These are phyloP conservation scores for Eriosoma lanigerum DNA, from an alignment of 1,140 invertebrate species.

Conservation along the genomic window DNA sequence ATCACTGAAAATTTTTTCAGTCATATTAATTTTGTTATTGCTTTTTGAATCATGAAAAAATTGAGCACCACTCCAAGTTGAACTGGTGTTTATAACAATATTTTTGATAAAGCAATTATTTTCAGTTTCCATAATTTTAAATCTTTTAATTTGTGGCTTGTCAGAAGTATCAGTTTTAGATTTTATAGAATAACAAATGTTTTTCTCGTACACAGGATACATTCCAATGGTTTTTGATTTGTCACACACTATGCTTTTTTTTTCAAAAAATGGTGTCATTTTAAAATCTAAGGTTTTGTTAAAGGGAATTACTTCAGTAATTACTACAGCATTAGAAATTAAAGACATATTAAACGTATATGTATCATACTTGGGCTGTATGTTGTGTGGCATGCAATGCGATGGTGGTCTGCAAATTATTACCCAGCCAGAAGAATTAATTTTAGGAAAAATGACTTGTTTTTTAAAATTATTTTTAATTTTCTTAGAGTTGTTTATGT, in stretches of 20 bases:
- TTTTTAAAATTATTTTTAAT: not conserved
- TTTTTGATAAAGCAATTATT: too few species aligned
- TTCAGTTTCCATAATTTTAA: not conserved
- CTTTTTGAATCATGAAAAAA: too few species aligned
- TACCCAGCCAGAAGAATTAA: not conserved
- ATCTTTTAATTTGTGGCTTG: not conserved
- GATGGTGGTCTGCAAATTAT: not conserved
- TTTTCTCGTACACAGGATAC: not conserved
- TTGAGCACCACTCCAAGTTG: too few species aligned
- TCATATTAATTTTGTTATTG: too few species aligned
- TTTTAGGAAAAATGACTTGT: not conserved
- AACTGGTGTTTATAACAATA: too few species aligned
- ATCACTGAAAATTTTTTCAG: too few species aligned
- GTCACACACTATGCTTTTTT: not conserved
- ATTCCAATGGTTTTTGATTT: not conserved
- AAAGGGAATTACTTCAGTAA: not conserved
- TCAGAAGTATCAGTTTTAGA: not conserved
- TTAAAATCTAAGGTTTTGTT: not conserved
- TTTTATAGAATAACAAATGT: not conserved
- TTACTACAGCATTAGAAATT: not conserved
- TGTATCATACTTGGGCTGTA: slow-evolving; percentile 17
- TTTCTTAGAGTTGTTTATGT: not conserved
- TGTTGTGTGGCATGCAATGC: not conserved
- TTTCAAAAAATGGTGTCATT: not conserved
- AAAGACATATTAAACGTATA: slow-evolving; percentile 14